These are phyloP conservation scores for Proales similis DNA, from an alignment of 1,140 invertebrate genomes.

Conservation along the genomic window DNA sequence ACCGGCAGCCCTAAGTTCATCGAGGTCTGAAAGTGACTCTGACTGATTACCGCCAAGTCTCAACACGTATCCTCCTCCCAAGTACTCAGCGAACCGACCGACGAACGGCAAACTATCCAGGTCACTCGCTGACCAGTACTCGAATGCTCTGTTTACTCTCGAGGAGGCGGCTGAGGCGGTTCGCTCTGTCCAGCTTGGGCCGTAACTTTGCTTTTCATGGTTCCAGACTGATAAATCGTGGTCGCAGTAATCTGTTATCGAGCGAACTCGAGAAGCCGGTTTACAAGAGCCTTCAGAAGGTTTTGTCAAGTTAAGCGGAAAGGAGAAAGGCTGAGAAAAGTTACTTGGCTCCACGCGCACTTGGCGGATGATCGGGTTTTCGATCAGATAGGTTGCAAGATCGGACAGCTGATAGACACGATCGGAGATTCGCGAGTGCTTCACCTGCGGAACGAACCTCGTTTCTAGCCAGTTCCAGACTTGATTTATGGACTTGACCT, in stretches of 20 bases:
- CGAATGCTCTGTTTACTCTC: not conserved
- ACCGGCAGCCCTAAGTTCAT: slow-evolving; percentile 44
- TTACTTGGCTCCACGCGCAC: too few species aligned
- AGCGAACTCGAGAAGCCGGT: not conserved
- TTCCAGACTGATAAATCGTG: not conserved
- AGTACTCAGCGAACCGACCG: slow-evolving; percentile 53
- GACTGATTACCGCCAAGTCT: slow-evolving; percentile 45
- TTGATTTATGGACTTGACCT: too few species aligned
- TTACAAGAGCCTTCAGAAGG: too few species aligned
- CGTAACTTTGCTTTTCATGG: not conserved
- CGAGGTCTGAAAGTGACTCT: slow-evolving; percentile 47
- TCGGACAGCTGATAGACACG: too few species aligned
- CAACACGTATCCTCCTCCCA: slow-evolving; percentile 58
- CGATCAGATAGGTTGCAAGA: too few species aligned
- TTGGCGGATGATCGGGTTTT: too few species aligned
- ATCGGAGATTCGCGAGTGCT: too few species aligned
- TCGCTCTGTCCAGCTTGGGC: not conserved
- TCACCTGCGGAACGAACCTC: too few species aligned
- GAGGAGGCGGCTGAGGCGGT: slow-evolving; percentile 49
- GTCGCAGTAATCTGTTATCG: not conserved
- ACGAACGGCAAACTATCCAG: slow-evolving; percentile 54
- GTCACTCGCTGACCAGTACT: slow-evolving; percentile 40
- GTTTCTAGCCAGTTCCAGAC: too few species aligned
- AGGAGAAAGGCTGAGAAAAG: too few species aligned
- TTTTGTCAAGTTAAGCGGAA: too few species aligned